These are phyloP conservation scores for Ophthalmolycus amberensis DNA, from an alignment of 2,113 vertebrate species.

Conservation along the genomic window DNA sequence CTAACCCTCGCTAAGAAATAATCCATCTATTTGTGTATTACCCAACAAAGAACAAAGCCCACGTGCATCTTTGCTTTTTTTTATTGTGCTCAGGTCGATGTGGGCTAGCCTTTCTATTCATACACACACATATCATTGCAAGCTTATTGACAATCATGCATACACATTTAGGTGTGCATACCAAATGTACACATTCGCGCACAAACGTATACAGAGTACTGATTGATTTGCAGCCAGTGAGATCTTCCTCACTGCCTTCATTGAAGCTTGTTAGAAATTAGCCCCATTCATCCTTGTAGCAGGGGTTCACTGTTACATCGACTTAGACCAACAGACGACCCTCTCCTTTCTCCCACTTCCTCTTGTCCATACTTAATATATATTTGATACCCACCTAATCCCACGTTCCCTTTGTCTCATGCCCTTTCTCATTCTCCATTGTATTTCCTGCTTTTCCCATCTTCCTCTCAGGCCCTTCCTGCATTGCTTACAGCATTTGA, in stretches of 20 bases:
- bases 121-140: neutral
- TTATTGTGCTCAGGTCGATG: neutral
- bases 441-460: constrained; percentile 19
- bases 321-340: constrained; percentile 17
- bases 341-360: constrained; percentile 31
- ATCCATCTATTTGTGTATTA: constrained; percentile 1
- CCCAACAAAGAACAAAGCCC: neutral
- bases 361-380: constrained; percentile 65
- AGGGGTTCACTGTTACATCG: constrained; percentile 43
- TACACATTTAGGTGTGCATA: constrained; percentile 2
- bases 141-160: neutral
- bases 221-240: constrained; percentile 58
- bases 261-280: constrained; percentile 66
- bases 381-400: constrained; percentile 66
- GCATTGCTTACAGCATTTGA: constrained; percentile 37
- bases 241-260: constrained; percentile 46
- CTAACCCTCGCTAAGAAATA: neutral
- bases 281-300: constrained; percentile 69
- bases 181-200: neutral
- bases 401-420: constrained; percentile 44
- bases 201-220: constrained; percentile 1
- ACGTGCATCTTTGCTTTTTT: constrained; percentile 16
- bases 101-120: neutral
- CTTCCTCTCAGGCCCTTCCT: constrained; percentile 32
- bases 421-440: constrained; percentile 20